A percentile compares a stretch with the other conserved stretches of the same genome.
These are phyloP conservation scores for Lipophrys pholis DNA, from an alignment of 2,113 vertebrate genomes.

Conservation along the genomic window DNA sequence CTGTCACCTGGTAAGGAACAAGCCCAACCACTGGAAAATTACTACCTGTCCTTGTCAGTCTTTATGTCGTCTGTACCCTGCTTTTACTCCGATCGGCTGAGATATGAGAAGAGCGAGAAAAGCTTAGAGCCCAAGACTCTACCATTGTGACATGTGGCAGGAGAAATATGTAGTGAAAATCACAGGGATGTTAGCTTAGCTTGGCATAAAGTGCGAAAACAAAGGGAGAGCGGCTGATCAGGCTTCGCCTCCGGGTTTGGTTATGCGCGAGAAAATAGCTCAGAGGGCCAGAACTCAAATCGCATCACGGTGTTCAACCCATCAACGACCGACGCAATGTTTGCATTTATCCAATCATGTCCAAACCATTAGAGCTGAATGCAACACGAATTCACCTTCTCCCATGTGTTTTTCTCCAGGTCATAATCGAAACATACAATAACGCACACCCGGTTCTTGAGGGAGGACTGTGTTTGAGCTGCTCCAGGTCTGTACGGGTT, in stretches of 20 bases:
- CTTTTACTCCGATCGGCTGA: conserved; percentile 24
- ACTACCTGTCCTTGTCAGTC: conserved; percentile 54
- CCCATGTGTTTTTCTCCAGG: too few species aligned
- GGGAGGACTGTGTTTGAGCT: too few species aligned
- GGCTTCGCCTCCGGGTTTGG: not conserved
- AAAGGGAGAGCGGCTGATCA: not conserved
- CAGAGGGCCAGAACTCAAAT: too few species aligned
- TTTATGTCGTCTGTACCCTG: conserved; percentile 10
- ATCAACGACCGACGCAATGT: too few species aligned
- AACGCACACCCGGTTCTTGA: too few species aligned
- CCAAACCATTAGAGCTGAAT: too few species aligned
- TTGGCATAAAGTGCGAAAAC: not conserved
- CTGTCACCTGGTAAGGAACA: conserved; percentile 51
- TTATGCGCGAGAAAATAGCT: not conserved
- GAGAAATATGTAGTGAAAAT: conserved; percentile 16
- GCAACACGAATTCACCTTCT: too few species aligned
- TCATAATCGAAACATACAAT: too few species aligned
- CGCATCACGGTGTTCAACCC: not conserved
- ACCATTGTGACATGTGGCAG: conserved; percentile 16
- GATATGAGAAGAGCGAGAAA: conserved; percentile 2
- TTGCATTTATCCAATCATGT: too few species aligned
- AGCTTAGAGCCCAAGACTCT: conserved; percentile 10
- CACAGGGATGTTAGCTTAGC: not conserved
- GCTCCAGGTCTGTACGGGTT: too few species aligned
- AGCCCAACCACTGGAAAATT: conserved; percentile 59